Conservation (phyloP, 2,797 vertebrate species). For the Lepus oiostolus region DNA sequence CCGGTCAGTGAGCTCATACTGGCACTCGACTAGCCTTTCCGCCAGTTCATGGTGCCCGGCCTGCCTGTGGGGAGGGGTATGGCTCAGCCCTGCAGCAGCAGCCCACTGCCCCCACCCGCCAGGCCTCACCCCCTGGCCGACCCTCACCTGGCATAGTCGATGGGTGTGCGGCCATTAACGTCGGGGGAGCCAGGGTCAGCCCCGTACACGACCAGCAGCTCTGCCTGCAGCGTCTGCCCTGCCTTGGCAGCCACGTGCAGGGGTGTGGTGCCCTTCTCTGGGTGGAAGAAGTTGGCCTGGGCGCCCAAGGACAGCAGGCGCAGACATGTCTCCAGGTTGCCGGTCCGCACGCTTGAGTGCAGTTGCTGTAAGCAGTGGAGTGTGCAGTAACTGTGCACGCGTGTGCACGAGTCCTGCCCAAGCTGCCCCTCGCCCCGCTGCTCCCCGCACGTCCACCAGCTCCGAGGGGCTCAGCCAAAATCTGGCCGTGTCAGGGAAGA, state of each 20-base stretch:
- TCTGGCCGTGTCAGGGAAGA: neutral
- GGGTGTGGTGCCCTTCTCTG: conserved; percentile 98
- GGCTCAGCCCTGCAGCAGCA: conserved; percentile 63
- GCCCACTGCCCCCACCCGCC: neutral
- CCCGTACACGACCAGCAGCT: conserved; percentile 97
- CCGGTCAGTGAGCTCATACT: conserved; percentile 97
- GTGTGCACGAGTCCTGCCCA: neutral
- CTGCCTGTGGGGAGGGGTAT: conserved; percentile 90
- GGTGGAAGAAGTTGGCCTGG: conserved; percentile 99
- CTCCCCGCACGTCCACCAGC: neutral
- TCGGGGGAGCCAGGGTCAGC: conserved; percentile 97
- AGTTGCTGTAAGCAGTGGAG: conserved; percentile 92
- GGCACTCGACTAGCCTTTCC: conserved; percentile 96
- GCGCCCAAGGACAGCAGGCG: conserved; percentile 97
- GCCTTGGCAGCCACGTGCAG: conserved; percentile 97
- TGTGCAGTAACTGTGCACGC: neutral
- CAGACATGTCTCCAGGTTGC: conserved; percentile 98
- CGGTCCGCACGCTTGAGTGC: conserved; percentile 97
- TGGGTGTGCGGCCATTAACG: conserved; percentile 96
- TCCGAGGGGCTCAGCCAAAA: neutral
- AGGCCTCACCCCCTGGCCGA: neutral
- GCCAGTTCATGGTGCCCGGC: conserved; percentile 96
- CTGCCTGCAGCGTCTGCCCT: conserved; percentile 96
- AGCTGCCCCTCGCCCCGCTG: neutral
- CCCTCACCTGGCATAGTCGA: conserved; percentile 96